Conservation (phyloP, 2,888 invertebrate species). For the Chaitophorus viminalis region DNA sequence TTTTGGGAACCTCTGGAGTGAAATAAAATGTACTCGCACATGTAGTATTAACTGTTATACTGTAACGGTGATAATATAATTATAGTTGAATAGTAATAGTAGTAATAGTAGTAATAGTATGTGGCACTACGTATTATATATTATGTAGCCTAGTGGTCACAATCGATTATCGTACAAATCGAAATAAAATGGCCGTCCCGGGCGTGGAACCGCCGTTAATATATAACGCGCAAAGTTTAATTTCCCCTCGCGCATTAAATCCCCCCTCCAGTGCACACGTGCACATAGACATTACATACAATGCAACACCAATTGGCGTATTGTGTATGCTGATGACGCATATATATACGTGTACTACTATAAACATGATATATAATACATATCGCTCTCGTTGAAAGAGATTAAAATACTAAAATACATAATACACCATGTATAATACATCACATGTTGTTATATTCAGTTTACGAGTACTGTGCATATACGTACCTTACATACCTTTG, state of each 20-base stretch:
- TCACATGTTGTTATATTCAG: no score
- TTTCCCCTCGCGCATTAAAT: constrained; percentile 1
- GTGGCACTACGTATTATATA: no score
- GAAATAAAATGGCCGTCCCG: constrained; percentile 40
- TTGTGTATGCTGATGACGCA: background rate
- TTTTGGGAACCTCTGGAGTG: background rate
- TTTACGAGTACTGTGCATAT: no score
- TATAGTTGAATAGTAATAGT: background rate
- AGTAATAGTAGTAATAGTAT: background rate
- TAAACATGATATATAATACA: background rate
- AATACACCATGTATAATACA: no score
- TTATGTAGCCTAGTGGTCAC: background rate
- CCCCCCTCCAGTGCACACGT: background rate
- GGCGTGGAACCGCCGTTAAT: constrained; percentile 25
- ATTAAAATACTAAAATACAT: no score
- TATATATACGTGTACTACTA: background rate
- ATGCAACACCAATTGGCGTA: background rate
- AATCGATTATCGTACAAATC: constrained; percentile 30
- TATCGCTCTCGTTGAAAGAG: background rate
- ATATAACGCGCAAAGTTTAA: constrained; percentile 28
- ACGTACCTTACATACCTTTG: no score
- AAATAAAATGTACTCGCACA: no score
- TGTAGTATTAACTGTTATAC: background rate
- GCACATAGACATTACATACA: background rate
- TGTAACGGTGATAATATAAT: background rate